Conservation (phyloP, 2,888 invertebrate genomes). For the Anoplius nigerrimus region DNA sequence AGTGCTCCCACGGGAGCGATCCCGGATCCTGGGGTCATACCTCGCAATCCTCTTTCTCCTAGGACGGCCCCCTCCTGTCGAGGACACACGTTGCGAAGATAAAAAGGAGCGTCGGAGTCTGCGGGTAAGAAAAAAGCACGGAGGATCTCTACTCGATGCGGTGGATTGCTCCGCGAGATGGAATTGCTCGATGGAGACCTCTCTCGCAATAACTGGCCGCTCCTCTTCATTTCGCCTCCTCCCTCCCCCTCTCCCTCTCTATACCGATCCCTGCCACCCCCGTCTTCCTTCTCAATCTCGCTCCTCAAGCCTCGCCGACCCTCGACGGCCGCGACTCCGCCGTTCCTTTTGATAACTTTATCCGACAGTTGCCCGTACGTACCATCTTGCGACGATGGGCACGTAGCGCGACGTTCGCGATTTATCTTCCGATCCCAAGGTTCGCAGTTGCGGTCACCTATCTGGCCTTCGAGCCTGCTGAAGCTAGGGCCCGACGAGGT, state of each 20-base stretch:
- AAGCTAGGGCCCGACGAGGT: neutral
- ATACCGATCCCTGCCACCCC: neutral
- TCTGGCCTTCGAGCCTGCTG: conserved; percentile 1
- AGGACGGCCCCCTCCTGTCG: no score
- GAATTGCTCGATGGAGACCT: conserved; percentile 52
- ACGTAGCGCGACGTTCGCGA: conserved; percentile 49
- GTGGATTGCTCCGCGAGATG: conserved; percentile 48
- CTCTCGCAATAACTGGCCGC: conserved; percentile 50
- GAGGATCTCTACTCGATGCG: conserved; percentile 23
- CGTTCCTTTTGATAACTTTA: conserved; percentile 51
- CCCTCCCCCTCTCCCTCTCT: neutral
- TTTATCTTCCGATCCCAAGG: conserved; percentile 49
- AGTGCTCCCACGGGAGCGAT: conserved; percentile 24
- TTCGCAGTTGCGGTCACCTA: conserved; percentile 3
- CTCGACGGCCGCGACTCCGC: neutral
- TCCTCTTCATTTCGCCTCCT: neutral
- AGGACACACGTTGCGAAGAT: no score
- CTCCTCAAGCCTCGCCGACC: neutral
- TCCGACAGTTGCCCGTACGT: conserved; percentile 32
- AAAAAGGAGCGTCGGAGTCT: neutral
- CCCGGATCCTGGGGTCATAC: neutral
- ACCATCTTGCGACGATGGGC: conserved; percentile 32
- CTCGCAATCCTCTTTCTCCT: no score
- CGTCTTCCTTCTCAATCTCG: conserved; percentile 8
- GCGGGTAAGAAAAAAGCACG: conserved; percentile 15